Conservation (phyloP, 2,797 vertebrate genomes). For the Dryobates pubescens region DNA sequence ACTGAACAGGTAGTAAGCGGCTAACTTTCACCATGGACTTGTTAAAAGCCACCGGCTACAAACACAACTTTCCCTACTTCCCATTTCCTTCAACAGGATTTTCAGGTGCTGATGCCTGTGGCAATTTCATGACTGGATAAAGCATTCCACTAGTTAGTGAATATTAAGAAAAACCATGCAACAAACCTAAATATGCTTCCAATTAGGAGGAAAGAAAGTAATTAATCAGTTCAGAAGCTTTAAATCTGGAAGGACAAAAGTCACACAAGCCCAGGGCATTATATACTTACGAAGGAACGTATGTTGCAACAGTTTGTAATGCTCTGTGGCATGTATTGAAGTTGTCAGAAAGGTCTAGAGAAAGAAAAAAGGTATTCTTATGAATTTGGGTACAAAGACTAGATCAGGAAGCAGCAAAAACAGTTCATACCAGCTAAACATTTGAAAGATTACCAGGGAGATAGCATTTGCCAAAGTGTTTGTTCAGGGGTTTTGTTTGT, state of each 20-base stretch:
- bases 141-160: background rate
- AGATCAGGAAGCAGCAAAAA: background rate
- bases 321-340: constrained; percentile 92
- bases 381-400: background rate
- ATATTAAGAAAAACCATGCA: background rate
- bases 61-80: background rate
- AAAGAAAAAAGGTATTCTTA: constrained; percentile 5
- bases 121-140: background rate
- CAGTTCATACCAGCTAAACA: background rate
- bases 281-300: constrained; percentile 95
- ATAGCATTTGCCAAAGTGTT: background rate
- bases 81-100: background rate
- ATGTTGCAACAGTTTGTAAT: constrained; percentile 89
- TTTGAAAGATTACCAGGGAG: background rate
- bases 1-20: background rate
- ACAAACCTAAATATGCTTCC: background rate
- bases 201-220: background rate
- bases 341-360: constrained; percentile 84
- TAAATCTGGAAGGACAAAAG: background rate
- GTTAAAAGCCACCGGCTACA: background rate
- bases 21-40: background rate
- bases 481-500: background rate
- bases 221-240: background rate
- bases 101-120: background rate
- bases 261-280: background rate